Percentiles rank a stretch among this genome's conserved stretches.
phyloP scores from a whole-genome alignment of 2,888 invertebrate genomes.

The Acanthoscelides obtectus region DNA sequence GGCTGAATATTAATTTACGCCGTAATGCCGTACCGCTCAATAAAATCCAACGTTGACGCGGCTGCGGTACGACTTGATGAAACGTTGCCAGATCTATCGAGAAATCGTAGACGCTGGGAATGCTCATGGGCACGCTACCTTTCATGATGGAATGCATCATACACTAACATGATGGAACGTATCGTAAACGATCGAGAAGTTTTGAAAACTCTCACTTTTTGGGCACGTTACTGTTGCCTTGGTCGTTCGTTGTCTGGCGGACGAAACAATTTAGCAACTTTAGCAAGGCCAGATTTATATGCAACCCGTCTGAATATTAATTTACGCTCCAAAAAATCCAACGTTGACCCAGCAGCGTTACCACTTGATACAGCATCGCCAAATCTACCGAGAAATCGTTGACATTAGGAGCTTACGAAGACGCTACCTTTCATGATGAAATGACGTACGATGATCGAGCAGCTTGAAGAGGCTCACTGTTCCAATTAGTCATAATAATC shows the following conservation, averaged over 20 bases:
- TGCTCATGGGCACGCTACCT: too few relatives aligned
- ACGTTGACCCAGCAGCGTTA: not conserved
- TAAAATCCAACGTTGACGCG: not conserved
- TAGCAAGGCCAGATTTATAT: not conserved
- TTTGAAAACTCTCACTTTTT: too few relatives aligned
- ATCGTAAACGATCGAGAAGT: too few relatives aligned
- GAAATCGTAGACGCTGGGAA: too few relatives aligned
- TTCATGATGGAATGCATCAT: too few relatives aligned
- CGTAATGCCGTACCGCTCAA: too few relatives aligned
- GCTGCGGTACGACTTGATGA: not conserved
- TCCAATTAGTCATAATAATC: not conserved
- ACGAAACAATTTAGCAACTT: not conserved
- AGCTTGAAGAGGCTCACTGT: too few relatives aligned
- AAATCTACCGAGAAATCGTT: not conserved
- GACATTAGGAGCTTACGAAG: too few relatives aligned
- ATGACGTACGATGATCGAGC: too few relatives aligned
- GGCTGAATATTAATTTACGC: not conserved
- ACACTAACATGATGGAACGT: too few relatives aligned
- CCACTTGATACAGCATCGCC: not conserved
- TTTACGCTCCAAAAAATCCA: not conserved
- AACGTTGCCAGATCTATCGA: not conserved
- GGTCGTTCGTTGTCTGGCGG: not conserved
- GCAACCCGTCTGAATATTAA: not conserved
- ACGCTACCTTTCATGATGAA: too few relatives aligned
- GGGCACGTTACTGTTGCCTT: too few relatives aligned